Evolutionary conservation across 2,113 vertebrate species (phyloP), one percentile per base, ranked within the genome.

Genomic region (Grallaria varia): DNA sequence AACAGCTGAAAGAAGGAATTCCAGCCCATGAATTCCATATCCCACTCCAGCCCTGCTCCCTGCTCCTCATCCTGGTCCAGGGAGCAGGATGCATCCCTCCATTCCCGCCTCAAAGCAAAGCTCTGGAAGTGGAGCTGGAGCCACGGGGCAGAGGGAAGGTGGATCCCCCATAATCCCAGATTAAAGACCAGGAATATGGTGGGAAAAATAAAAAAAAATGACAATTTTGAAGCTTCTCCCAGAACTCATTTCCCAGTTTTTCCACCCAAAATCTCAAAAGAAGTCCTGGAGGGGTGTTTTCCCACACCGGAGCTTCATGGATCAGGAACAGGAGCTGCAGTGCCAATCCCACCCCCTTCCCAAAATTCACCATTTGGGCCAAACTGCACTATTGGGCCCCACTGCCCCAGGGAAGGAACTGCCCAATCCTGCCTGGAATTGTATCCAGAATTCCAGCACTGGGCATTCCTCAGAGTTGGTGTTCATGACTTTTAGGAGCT

Each of bases 391-490:
- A 39, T 2, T 40, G 3, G 0, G 28, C 24, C 23, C n/a, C 0
- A 2, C 59, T 47, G 39, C 24, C 59, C 14, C 55, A 6, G 39
- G 40, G 31, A 23, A 52, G 23, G n/a, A 5, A 52, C 9, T 10
- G 2, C 31, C 8, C 0, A 0, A 4, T 37, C 78, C 55, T 0
- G 0, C 12, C 0, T 0, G 82, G 75, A 40, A 67, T 28, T 40
- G 20, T 1, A 28, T 8, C 25, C 14, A 44, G 62, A 76, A 76
- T 50, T 35, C 13, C 13, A 67, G 89, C 23, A 2, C 62, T 5
- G 45, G 33, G 30, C 4, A 22, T 25, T 24, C 50, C 62, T 24
- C 8, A 10, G 7, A 24, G 12, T 20, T 3, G 27, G 24, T 14
- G 2, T 20, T 4, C 4, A 24, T 17, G 10, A 47, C 17, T 79